Base-by-base conservation (phyloP, 2,888 invertebrate genomes). In the Nomada ferruginata region DNA sequence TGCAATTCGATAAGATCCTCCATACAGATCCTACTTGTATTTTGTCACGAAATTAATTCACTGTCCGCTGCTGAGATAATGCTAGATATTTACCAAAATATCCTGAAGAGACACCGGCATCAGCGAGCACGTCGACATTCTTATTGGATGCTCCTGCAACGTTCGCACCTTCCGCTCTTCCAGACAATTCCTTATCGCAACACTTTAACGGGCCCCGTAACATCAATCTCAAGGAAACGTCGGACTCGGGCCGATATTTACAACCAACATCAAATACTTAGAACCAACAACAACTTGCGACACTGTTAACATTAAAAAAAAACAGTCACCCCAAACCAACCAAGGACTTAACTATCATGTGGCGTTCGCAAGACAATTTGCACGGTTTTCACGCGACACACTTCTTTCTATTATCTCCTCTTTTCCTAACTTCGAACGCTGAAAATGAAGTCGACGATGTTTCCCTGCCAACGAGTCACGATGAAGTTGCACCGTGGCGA, bases 71-170 rank as follows among this genome's bases (percentile, higher is more conserved):
- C 7, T 50, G 73, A 69, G 74, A 55, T 50, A 50, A 59, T 47
- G 26, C 55, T 68, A 57, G 71, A 85, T 90, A 91, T 91, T 93
- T 93, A 93, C 93, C 93, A 93, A 85, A 88, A 93, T 93, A 87
- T 93, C 93, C 89, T 92, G 93, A 86, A 93, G 89, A 50, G 93
- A 93, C 65, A 93, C 93, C 85, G 93, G 93, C 93, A 93, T 93
- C 90, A 93, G 90, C 81, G 93, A 93, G 85, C 93, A 93, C 87
- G 92, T 92, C 86, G 93, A 92, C 93, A 93, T 92, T 79, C 90
- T 86, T 84, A 36, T 60, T 72, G 57, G 55, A 73, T 60, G 63
- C 42, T n/a, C 47, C 23, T 57, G 44, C 23, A 10, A 63, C 18
- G 26, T 29, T 47, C 61, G 11, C 74, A 63, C 47, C 15, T 20